Conservation (phyloP, 2,113 vertebrate species). For the Hydrochoerus hydrochaeris region DNA sequence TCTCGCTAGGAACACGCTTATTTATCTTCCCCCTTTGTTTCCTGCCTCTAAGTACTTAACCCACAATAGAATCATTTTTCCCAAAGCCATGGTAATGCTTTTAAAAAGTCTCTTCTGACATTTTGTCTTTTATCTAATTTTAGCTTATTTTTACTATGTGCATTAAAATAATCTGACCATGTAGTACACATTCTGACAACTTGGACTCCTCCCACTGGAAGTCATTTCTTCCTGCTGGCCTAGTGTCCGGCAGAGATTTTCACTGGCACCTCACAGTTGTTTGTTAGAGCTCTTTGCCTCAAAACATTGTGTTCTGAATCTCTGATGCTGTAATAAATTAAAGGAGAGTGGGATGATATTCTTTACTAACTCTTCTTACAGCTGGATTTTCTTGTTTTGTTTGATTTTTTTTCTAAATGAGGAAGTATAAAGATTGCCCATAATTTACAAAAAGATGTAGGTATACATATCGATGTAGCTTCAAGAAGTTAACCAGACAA, state of each 20-base stretch:
- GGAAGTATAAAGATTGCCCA: neutral
- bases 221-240: neutral
- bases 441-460: neutral
- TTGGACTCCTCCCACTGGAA: neutral
- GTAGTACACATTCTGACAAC: neutral
- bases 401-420: neutral
- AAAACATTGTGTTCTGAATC: neutral
- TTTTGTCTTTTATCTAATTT: slow-evolving; percentile 54
- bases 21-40: slow-evolving; percentile 4
- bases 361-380: neutral
- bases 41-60: slow-evolving; percentile 37
- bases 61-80: slow-evolving; percentile 35
- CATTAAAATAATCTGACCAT: slow-evolving; percentile 34
- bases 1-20: neutral
- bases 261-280: neutral
- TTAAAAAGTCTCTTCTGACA: neutral
- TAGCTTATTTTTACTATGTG: slow-evolving; percentile 19
- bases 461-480: neutral
- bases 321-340: slow-evolving; percentile 30
- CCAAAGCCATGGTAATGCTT: slow-evolving; percentile 9
- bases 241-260: neutral
- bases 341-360: neutral
- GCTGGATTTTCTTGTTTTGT: neutral
- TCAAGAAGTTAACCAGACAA: neutral
- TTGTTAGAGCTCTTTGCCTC: neutral